Evolutionary conservation across 2,888 invertebrate genomes (phyloP).

Genomic region (Tinea pellionella): DNA sequence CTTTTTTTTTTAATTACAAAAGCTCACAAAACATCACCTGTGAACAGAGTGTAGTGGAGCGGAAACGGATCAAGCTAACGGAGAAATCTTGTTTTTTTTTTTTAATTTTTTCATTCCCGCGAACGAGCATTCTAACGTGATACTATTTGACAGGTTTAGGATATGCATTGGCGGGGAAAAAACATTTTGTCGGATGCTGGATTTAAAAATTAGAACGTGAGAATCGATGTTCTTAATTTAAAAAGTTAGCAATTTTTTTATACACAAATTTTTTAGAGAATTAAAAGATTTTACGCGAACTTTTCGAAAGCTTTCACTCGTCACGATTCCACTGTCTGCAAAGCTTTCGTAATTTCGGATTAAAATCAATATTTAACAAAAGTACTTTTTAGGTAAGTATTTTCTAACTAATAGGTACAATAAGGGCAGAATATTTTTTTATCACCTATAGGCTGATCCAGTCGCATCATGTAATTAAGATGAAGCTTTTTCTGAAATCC

Average conservation of each 20-base stretch:
- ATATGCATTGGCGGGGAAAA: conserved; percentile 39
- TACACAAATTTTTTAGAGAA: background rate
- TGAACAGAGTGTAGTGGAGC: conserved; percentile 56
- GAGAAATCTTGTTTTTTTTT: conserved; percentile 38
- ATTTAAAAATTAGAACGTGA: conserved; percentile 19
- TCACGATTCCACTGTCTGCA: too few relatives aligned
- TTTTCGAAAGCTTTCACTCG: too few relatives aligned
- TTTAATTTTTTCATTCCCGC: conserved; percentile 28
- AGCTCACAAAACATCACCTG: conserved; percentile 55
- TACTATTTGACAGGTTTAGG: conserved; percentile 53
- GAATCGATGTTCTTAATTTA: conserved; percentile 11
- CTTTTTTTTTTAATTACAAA: conserved; percentile 49
- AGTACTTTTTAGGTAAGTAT: too few relatives aligned
- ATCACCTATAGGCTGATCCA: too few relatives aligned
- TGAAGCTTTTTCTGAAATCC: background rate
- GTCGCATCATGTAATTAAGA: too few relatives aligned
- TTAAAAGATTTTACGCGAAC: too few relatives aligned
- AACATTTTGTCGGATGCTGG: conserved; percentile 21
- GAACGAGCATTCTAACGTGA: conserved; percentile 33
- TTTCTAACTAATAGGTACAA: too few relatives aligned
- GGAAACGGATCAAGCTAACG: conserved; percentile 64
- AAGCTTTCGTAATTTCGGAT: too few relatives aligned
- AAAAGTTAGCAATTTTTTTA: background rate
- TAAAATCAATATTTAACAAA: too few relatives aligned
- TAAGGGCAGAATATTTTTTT: too few relatives aligned